These are phyloP conservation scores for Mormoops blainvillei DNA, from an alignment of 2,113 vertebrate genomes.

Conservation along the genomic window DNA sequence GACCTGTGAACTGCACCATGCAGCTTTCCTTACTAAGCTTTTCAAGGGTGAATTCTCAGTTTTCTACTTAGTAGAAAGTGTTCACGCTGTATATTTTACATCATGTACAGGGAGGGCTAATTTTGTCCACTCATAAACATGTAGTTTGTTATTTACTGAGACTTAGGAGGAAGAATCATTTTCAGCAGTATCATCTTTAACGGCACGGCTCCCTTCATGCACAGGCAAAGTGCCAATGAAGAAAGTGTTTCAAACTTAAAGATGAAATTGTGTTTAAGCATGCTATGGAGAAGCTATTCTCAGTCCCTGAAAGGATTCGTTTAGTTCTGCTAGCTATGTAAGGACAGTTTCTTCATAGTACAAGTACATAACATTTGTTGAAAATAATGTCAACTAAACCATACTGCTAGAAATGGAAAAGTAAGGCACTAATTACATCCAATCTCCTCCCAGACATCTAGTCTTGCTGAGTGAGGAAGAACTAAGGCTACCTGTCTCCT, in stretches of 20 bases:
- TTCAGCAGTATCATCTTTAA: background rate
- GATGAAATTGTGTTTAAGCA: background rate
- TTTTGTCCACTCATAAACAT: background rate
- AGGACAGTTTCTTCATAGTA: background rate
- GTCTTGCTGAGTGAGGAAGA: background rate
- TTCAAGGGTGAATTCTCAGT: background rate
- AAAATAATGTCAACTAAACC: background rate
- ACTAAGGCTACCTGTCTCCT: background rate
- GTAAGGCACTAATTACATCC: background rate
- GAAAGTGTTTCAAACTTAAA: background rate
- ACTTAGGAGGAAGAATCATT: background rate
- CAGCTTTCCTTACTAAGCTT: conserved; percentile 47
- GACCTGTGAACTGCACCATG: conserved; percentile 63
- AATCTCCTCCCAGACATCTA: background rate
- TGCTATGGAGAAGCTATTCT: background rate
- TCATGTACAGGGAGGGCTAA: background rate
- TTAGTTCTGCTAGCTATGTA: background rate
- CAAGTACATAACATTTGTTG: rapidly evolving
- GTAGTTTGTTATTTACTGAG: background rate
- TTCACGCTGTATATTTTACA: background rate
- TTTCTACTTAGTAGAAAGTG: conserved; percentile 40
- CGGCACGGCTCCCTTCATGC: background rate
- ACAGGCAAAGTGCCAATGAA: background rate
- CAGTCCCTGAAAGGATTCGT: background rate
- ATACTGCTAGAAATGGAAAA: background rate